Evolutionary conservation across 2,888 invertebrate species (phyloP).

Genomic region (Eustalomyia histrio): DNA sequence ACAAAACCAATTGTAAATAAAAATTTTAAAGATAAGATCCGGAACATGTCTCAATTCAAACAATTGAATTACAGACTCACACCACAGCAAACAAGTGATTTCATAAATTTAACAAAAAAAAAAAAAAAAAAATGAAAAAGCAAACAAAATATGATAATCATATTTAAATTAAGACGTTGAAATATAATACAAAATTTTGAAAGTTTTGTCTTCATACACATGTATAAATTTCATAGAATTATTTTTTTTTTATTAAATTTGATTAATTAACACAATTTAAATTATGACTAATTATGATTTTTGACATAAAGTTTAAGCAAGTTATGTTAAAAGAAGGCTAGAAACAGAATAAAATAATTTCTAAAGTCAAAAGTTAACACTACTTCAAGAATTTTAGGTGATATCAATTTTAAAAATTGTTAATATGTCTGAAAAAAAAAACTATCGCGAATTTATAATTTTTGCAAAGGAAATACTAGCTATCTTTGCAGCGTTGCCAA

Average conservation of each 20-base stretch:
- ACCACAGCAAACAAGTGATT: not conserved
- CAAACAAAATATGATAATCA: not conserved
- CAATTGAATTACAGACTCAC: slow-evolving; percentile 14
- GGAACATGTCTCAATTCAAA: slow-evolving; percentile 31
- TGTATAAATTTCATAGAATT: not conserved
- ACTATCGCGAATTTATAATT: no score
- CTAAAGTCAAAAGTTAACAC: no score
- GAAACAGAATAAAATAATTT: no score
- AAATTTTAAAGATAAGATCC: slow-evolving; percentile 46
- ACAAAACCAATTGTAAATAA: slow-evolving; percentile 39
- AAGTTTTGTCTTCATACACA: not conserved
- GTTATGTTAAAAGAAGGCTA: no score
- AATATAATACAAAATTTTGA: not conserved
- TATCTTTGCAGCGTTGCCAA: no score
- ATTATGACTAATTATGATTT: no score
- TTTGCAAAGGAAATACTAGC: no score
- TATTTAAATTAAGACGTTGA: not conserved
- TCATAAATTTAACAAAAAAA: not conserved
- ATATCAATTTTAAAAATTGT: no score
- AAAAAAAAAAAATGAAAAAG: not conserved
- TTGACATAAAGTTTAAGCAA: no score
- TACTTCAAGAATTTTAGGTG: no score
- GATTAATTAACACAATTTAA: not conserved
- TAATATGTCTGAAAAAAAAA: no score
- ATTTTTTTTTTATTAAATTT: not conserved